These are phyloP conservation scores for Notolabrus celidotus DNA, from an alignment of 2,797 vertebrate species.

Conservation along the genomic window DNA sequence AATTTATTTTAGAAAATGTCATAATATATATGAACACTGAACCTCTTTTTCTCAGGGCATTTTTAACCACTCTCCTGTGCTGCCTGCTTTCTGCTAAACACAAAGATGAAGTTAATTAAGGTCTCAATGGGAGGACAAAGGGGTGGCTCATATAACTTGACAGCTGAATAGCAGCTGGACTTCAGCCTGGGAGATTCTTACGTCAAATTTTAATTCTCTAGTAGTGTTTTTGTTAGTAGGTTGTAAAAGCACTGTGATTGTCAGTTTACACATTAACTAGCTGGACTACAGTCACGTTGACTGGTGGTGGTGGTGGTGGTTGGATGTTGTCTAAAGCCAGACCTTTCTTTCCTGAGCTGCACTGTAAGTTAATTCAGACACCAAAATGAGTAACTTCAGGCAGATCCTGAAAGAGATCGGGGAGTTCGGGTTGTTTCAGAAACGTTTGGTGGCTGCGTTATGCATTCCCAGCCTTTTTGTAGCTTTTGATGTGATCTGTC, in stretches of 20 bases:
- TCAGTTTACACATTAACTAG: slow-evolving; percentile 72
- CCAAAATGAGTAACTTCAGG: slow-evolving; percentile 81
- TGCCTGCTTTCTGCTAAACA: neutral
- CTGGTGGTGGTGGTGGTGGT: neutral
- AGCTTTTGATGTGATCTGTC: slow-evolving; percentile 87
- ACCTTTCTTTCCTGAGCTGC: neutral
- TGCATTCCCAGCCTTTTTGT: slow-evolving; percentile 78
- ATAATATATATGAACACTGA: too few species aligned
- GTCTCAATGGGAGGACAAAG: neutral
- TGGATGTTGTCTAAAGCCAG: neutral
- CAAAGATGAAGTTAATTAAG: neutral
- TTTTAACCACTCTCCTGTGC: neutral
- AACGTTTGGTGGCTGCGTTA: slow-evolving; percentile 80
- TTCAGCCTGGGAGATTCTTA: slow-evolving; percentile 28
- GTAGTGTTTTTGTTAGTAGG: slow-evolving; percentile 15
- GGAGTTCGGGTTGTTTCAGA: slow-evolving; percentile 90
- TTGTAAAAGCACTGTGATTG: slow-evolving; percentile 31
- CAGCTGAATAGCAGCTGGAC: slow-evolving; percentile 34
- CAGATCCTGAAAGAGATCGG: slow-evolving; percentile 85
- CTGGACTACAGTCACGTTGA: neutral
- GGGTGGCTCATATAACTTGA: too few species aligned
- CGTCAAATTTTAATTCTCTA: neutral
- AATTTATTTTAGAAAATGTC: too few species aligned
- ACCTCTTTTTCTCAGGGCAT: neutral
- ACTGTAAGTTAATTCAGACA: neutral